Conservation (phyloP, 1,140 invertebrate species). For the Caenorhabditis elegans region DNA sequence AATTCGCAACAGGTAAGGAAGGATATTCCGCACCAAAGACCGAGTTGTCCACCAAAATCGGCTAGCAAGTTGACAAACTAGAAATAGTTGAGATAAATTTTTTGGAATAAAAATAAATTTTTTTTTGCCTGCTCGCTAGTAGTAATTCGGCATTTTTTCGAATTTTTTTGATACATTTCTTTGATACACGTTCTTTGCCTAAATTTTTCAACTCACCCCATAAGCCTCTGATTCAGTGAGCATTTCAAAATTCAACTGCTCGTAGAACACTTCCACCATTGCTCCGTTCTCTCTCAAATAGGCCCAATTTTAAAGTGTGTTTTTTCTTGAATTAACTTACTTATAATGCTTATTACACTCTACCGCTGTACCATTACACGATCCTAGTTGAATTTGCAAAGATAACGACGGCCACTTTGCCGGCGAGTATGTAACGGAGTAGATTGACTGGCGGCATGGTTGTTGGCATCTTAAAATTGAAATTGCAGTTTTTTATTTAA, state of each 20-base stretch:
- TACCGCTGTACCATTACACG: constrained; percentile 54
- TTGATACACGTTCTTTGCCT: too few relatives aligned
- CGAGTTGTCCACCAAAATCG: constrained; percentile 61
- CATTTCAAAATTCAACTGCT: constrained; percentile 63
- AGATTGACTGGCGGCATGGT: constrained; percentile 59
- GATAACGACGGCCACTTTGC: constrained; percentile 60
- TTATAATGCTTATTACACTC: constrained; percentile 63
- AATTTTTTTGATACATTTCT: too few relatives aligned
- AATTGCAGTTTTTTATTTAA: neutral
- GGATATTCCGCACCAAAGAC: constrained; percentile 61
- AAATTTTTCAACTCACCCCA: constrained; percentile 44
- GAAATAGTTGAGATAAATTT: constrained; percentile 21
- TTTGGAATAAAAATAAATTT: neutral
- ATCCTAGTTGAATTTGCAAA: constrained; percentile 58
- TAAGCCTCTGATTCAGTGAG: constrained; percentile 61
- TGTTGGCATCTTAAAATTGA: constrained; percentile 58
- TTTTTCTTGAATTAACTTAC: constrained; percentile 19
- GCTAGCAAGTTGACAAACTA: constrained; percentile 60
- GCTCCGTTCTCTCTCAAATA: constrained; percentile 63
- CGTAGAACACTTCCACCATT: constrained; percentile 64
- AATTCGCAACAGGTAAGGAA: constrained; percentile 62
- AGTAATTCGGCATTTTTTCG: too few relatives aligned
- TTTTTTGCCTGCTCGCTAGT: too few relatives aligned
- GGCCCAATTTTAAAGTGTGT: neutral
- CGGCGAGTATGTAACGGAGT: constrained; percentile 62